A percentile compares a stretch with the other conserved stretches of the same genome.
Conservation (phyloP, 2,888 invertebrate genomes). For the Sarcophaga carnaria region DNA sequence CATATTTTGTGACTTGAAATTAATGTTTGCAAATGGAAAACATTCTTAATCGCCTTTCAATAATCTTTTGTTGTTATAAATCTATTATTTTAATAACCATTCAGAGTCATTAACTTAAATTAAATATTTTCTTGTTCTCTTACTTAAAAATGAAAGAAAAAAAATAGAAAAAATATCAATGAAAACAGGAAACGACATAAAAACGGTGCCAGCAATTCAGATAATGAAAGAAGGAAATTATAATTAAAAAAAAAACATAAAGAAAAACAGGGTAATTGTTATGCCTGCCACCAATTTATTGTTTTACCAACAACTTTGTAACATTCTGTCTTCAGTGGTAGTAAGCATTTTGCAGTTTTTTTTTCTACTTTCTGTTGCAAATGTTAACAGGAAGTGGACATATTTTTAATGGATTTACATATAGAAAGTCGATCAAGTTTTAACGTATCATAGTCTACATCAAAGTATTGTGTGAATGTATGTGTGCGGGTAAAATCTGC, state of each 20-base stretch:
- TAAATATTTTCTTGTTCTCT: background rate
- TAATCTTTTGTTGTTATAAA: constrained; percentile 2
- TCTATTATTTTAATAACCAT: background rate
- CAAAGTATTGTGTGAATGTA: too few relatives aligned
- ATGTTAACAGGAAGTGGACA: background rate
- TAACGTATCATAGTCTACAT: too few relatives aligned
- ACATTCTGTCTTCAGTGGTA: background rate
- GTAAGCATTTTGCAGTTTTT: background rate
- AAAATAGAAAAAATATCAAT: background rate
- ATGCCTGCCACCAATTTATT: background rate
- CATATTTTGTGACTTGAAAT: constrained; percentile 8
- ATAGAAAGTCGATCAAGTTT: background rate
- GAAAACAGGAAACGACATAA: background rate
- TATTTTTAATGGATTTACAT: background rate
- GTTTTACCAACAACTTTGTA: background rate
- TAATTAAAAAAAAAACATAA: background rate
- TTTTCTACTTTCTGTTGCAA: too few relatives aligned
- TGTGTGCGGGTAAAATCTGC: too few relatives aligned
- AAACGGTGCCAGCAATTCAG: background rate
- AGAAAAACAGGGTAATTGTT: background rate
- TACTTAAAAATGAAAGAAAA: background rate
- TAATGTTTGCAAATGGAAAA: background rate
- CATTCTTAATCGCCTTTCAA: constrained; percentile 1
- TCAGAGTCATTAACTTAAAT: background rate
- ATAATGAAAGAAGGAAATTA: background rate